Conservation (phyloP, 1,140 invertebrate species). For the Thaumetopoea pityocampa region DNA sequence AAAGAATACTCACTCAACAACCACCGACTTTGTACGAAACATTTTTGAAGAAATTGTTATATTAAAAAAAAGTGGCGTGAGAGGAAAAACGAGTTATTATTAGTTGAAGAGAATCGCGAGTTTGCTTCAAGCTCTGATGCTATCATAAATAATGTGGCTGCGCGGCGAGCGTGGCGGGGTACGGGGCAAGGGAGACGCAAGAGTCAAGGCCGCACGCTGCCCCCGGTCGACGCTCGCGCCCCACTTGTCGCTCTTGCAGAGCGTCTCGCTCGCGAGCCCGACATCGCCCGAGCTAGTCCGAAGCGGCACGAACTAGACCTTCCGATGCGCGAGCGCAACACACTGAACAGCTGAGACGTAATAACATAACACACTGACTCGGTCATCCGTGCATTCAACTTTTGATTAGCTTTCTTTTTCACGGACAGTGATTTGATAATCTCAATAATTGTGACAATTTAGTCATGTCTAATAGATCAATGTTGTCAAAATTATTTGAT, state of each 20-base stretch:
- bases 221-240: conserved; percentile 75
- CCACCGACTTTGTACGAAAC: conserved; percentile 11
- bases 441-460: conserved; percentile 10
- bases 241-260: conserved; percentile 54
- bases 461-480: neutral
- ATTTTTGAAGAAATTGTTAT: conserved; percentile 10
- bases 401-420: conserved; percentile 73
- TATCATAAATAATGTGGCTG: conserved; percentile 73
- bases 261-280: conserved; percentile 50
- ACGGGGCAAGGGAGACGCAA: conserved; percentile 55
- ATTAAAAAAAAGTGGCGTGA: conserved; percentile 64
- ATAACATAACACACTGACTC: conserved; percentile 75
- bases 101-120: conserved; percentile 67
- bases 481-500: neutral
- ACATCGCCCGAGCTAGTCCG: conserved; percentile 44
- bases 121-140: conserved; percentile 66
- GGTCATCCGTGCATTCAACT: conserved; percentile 75
- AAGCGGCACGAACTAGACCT: conserved; percentile 67
- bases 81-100: conserved; percentile 75
- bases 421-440: conserved; percentile 31
- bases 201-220: conserved; percentile 84
- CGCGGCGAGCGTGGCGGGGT: conserved; percentile 44
- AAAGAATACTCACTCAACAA: too few relatives aligned
- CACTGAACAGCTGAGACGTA: conserved; percentile 70
- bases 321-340: conserved; percentile 64